A percentile compares a stretch with the other conserved stretches of the same genome.
Conservation (phyloP, 1,140 invertebrate genomes). For the Neoseiulus cucumeris region DNA sequence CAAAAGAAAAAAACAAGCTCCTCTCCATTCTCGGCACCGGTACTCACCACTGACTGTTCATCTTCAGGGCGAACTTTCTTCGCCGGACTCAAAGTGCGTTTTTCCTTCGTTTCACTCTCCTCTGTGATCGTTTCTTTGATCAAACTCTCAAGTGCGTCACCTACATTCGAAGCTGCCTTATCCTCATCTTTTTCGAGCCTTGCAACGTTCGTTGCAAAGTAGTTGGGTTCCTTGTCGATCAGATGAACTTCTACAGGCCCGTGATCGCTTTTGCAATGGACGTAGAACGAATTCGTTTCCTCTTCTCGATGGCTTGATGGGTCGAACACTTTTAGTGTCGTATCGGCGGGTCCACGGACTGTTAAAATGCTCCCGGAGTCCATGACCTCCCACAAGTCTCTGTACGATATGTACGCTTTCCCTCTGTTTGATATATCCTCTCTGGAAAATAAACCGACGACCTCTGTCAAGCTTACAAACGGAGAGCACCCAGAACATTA, state of each 20-base stretch:
- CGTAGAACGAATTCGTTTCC: background rate
- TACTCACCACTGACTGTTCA: background rate
- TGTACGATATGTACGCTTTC: conserved; percentile 1
- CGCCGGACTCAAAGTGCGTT: background rate
- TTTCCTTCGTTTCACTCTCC: background rate
- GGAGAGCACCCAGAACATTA: no score
- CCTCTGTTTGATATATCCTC: conserved; percentile 9
- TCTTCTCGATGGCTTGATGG: background rate
- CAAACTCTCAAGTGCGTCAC: background rate
- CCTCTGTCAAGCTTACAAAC: no score
- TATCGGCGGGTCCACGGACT: background rate
- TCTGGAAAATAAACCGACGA: no score
- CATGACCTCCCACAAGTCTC: conserved; percentile 5
- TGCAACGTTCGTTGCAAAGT: background rate
- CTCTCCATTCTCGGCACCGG: no score
- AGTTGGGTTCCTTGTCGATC: background rate
- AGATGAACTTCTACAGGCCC: background rate
- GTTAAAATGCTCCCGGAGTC: background rate
- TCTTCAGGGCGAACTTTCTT: background rate
- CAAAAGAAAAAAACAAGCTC: no score
- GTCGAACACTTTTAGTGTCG: conserved; percentile 3
- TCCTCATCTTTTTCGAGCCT: background rate
- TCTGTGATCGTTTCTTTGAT: background rate
- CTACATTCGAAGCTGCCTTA: background rate
- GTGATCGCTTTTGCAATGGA: background rate